These are phyloP conservation scores for Epistrophe grossulariae DNA, from an alignment of 2,888 invertebrate genomes.

Conservation along the genomic window DNA sequence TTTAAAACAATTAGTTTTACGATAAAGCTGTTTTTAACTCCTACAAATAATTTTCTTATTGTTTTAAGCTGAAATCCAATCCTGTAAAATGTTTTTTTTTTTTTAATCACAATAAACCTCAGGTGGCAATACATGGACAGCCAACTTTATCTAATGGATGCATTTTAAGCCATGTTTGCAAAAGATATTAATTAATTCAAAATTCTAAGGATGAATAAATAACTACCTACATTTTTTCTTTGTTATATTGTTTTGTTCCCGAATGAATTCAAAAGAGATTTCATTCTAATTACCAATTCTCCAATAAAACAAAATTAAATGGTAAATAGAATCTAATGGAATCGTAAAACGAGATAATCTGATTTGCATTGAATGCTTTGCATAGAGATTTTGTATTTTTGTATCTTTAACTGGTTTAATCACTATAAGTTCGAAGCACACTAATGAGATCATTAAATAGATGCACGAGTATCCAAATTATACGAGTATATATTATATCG, in stretches of 20 bases:
- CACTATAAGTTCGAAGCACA: constrained; percentile 3
- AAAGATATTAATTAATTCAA: constrained; percentile 25
- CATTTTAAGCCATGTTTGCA: constrained; percentile 16
- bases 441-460: constrained; percentile 26
- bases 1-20: no score
- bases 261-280: constrained; percentile 30
- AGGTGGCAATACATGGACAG: background rate
- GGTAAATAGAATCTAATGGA: constrained; percentile 60
- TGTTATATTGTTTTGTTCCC: background rate
- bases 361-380: constrained; percentile 56
- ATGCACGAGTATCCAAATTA: background rate
- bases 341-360: constrained; percentile 56
- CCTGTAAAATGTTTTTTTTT: no score
- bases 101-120: background rate
- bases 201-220: background rate
- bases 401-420: constrained; percentile 41
- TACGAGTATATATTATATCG: background rate
- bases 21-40: no score
- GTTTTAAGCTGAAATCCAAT: no score
- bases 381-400: constrained; percentile 15
- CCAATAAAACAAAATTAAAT: constrained; percentile 63
- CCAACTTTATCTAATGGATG: constrained; percentile 30
- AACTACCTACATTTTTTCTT: constrained; percentile 1
- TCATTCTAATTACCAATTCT: constrained; percentile 62
- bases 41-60: no score